phyloP scores from a whole-genome alignment of 53 echinoderm and acorn worm genomes.

The Holothuria scabra region DNA sequence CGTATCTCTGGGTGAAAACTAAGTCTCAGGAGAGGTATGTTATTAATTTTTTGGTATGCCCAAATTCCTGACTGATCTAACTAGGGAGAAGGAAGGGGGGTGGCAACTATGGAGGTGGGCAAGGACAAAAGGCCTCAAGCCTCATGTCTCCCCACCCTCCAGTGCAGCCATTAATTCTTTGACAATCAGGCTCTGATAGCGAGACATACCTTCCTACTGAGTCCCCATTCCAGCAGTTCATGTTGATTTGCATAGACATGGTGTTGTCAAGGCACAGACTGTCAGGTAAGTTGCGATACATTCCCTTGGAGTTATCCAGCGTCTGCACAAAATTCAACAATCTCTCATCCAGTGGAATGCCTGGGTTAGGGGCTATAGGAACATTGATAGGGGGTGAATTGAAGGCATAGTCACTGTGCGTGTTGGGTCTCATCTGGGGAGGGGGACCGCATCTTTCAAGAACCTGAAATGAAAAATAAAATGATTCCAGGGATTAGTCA shows the following conservation, averaged over 20 bases:
- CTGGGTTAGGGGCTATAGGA: slow-evolving; percentile 86
- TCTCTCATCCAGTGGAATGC: slow-evolving; percentile 79
- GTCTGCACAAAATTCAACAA: slow-evolving; percentile 79
- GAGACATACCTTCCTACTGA: slow-evolving; percentile 73
- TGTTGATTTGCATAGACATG: slow-evolving; percentile 57
- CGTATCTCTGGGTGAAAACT: no score
- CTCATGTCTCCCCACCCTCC: no score
- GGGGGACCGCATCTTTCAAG: slow-evolving; percentile 71
- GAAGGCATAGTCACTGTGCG: slow-evolving; percentile 83
- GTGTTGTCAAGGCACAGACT: slow-evolving; percentile 71
- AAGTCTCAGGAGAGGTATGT: no score
- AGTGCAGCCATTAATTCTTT: no score
- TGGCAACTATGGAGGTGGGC: no score
- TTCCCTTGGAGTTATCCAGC: slow-evolving; percentile 74
- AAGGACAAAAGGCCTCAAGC: no score
- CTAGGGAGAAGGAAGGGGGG: no score
- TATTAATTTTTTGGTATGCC: no score
- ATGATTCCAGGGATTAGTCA: not conserved
- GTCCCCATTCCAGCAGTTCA: slow-evolving; percentile 88
- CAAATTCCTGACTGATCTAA: no score
- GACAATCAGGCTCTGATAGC: not conserved
- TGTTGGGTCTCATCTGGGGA: slow-evolving; percentile 67
- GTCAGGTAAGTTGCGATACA: slow-evolving; percentile 75
- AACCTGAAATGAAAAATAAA: slow-evolving; percentile 55
- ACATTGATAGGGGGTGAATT: slow-evolving; percentile 77